phyloP scores from a whole-genome alignment of 2,113 vertebrate genomes.

The Meriones unguiculatus region DNA sequence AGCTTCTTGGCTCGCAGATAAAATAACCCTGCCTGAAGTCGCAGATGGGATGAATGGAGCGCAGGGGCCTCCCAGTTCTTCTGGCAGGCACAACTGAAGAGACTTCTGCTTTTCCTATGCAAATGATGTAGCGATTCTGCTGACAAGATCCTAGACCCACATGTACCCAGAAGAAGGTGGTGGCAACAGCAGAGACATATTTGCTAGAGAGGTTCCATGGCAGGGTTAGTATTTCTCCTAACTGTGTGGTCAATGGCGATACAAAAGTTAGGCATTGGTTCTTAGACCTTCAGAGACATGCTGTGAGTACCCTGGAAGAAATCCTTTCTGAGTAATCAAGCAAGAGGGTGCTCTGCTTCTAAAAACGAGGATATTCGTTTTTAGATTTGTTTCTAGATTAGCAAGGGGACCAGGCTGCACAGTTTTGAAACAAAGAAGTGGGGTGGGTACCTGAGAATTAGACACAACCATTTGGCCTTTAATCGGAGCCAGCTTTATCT shows the following conservation, averaged over 20 bases:
- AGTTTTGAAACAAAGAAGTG: background rate
- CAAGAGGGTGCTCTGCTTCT: background rate
- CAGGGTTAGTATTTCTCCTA: background rate
- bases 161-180: background rate
- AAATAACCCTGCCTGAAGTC: background rate
- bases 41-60: background rate
- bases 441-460: background rate
- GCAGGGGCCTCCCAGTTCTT: background rate
- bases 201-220: background rate
- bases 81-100: background rate
- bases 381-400: background rate
- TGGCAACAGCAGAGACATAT: background rate
- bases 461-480: background rate
- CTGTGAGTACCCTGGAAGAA: background rate
- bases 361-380: background rate
- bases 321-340: slow-evolving; percentile 6
- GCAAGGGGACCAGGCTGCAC: background rate
- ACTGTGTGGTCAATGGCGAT: background rate
- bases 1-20: background rate
- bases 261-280: background rate
- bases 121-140: background rate
- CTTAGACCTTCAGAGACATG: background rate
- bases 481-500: background rate
- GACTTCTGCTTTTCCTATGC: slow-evolving; percentile 6
- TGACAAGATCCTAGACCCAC: background rate